Base-by-base conservation (phyloP, 2,888 invertebrate species). In the Oscheius sp. region DNA sequence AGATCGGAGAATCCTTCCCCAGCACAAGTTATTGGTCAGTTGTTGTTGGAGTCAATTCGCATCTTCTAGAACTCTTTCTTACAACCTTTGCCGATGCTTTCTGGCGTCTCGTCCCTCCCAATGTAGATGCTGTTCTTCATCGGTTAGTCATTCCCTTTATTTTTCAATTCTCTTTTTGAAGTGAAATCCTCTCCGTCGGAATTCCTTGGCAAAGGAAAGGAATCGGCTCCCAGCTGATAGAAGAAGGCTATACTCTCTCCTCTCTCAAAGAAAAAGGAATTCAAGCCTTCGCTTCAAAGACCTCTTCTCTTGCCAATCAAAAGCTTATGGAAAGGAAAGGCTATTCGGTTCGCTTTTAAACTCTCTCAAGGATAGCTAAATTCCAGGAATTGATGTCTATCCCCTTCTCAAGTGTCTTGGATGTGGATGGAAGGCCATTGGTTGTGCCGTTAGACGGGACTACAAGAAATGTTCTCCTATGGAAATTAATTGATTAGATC, bases 301-400 rank as follows among this genome's bases (percentile, higher is more conserved):
- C 65, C 6, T 52, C 52, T 12, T 65, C 65, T 17, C 50, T 39
- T 23, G 65, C 65, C 10, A 65, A 65, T 34, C 65, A 65, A 50
- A 12, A 17, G 31, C 42, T 65, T 23, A 39, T 65, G 50, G 39
- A 34, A n/a, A 65, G 53, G 25, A 50, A 52, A 17, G 65, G 65
- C 20, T 65, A 50, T 33, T 12, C n/a, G 17, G n/a, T n/a, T n/a
- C n/a, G n/a, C n/a, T n/a, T n/a, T n/a, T n/a, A n/a, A n/a, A n/a
- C n/a, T n/a, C n/a, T n/a, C n/a, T n/a, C n/a, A n/a, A n/a, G n/a
- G n/a, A n/a, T n/a, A n/a, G n/a, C n/a, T n/a, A n/a, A n/a, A n/a
- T n/a, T 64, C 48, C 37, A 65, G 65, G 53, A 50, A 27, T 34
- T 65, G 20, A 39, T 52, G 23, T 50, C 52, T n/a, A 50, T 65